Percentiles rank a stretch among this genome's conserved stretches.
Evolutionary conservation across 92 coral and sea anemone species (phyloP).

Genomic region (Diadumene lineata): DNA sequence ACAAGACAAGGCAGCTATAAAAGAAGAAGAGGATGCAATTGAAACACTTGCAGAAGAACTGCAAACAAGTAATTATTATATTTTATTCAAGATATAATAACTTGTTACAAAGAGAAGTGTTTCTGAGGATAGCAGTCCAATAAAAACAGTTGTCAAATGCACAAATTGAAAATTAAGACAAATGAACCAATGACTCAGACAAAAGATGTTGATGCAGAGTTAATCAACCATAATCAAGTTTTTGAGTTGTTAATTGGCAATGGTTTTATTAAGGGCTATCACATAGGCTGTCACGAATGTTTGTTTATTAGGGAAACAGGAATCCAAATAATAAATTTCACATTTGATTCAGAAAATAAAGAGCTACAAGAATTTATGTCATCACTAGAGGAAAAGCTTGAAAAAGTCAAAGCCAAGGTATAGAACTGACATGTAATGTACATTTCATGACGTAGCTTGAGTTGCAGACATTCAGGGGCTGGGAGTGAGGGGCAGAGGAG

Average conservation of each 20-base stretch:
- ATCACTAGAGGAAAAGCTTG: slow-evolving; percentile 59
- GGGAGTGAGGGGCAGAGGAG: too few species aligned
- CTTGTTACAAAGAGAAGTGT: too few species aligned
- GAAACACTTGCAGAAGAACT: slow-evolving; percentile 58
- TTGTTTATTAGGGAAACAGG: too few species aligned
- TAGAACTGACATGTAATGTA: not conserved
- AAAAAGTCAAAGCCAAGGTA: slow-evolving; percentile 60
- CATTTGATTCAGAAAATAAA: slow-evolving; percentile 60
- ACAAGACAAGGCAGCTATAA: slow-evolving; percentile 50
- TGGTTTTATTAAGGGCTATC: too few species aligned
- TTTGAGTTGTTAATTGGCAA: too few species aligned
- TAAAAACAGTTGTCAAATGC: too few species aligned
- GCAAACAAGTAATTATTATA: slow-evolving; percentile 49
- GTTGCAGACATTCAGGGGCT: not conserved
- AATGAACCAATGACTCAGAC: too few species aligned
- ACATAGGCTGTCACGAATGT: not conserved
- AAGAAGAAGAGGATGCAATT: slow-evolving; percentile 57
- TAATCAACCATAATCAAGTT: too few species aligned
- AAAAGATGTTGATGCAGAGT: too few species aligned
- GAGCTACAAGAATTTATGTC: slow-evolving; percentile 57
- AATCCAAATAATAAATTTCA: too few species aligned
- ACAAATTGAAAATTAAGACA: too few species aligned
- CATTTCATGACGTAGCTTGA: not conserved
- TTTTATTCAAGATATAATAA: not conserved
- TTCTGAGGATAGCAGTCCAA: too few species aligned